Evolutionary conservation across 2,113 vertebrate genomes (phyloP), one percentile per base, ranked within the genome.

Genomic region (Vidua chalybeata): DNA sequence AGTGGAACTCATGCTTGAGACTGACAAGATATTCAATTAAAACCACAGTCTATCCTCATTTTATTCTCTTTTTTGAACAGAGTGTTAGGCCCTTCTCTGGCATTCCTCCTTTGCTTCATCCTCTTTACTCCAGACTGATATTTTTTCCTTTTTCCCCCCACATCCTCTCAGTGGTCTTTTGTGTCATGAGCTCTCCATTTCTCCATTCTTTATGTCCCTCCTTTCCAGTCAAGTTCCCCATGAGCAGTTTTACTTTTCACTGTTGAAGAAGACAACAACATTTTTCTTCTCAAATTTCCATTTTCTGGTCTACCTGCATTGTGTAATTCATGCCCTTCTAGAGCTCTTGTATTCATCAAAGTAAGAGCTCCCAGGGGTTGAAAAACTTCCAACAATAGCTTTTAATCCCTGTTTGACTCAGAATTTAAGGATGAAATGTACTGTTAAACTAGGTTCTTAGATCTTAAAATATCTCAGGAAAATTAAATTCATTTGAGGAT

Each of bases 181-280:
- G 45, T 33, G 31, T n/a, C 15, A 31, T 63, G 11, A n/a, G 11
- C 3, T 69, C 10, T 59, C 35, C 10, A 1, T 73, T 83, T 16
- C 6, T 4, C 8, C 1, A 13, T 64, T 83, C 22, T 31, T 77
- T 49, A 28, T 24, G 4, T 14, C 8, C 5, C 3, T 10, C 2
- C 16, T 71, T 48, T 86, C 10, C 26, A 62, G 22, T 15, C 30
- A 72, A 52, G 17, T 1, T 35, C 4, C 1, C 33, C 39, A 39
- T 5, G 4, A 63, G 7, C 7, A 51, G 13, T 6, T 92, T 69
- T 66, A 4, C 17, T 58, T 83, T 30, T 78, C 67, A 7, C 13
- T 51, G 35, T 84, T 77, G 49, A 90, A 79, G 27, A 86, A 77
- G 15, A 4, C 27, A 45, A 20, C 1, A 5, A 33, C 3, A 3